phyloP scores from a whole-genome alignment of 1,140 invertebrate genomes.

The Zelostemma sp. region DNA sequence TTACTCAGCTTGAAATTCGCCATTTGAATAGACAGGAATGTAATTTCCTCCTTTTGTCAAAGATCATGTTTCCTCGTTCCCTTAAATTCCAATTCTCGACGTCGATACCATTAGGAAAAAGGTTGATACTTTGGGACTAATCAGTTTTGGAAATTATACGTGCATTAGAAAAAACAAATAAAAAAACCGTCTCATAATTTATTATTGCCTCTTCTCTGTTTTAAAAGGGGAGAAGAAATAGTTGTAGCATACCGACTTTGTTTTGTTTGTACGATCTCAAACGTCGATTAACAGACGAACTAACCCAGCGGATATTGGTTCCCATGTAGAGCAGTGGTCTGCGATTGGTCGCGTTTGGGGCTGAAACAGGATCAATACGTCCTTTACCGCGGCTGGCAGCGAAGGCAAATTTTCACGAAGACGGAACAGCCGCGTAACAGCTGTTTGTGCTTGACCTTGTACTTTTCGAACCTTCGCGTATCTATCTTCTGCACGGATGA shows the following conservation, averaged over 20 bases:
- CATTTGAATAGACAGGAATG: too few relatives aligned
- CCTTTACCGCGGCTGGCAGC: conserved; percentile 1
- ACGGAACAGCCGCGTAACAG: conserved; percentile 37
- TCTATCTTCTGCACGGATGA: conserved; percentile 15
- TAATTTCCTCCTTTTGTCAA: too few relatives aligned
- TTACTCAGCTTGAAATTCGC: too few relatives aligned
- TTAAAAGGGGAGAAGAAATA: background rate
- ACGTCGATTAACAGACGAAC: too few relatives aligned
- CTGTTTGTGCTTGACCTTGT: conserved; percentile 55
- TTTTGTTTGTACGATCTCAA: background rate
- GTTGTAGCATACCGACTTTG: too few relatives aligned
- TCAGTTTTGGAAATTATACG: too few relatives aligned
- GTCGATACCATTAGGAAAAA: too few relatives aligned
- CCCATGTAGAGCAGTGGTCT: conserved; percentile 34
- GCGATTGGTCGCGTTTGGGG: conserved; percentile 52
- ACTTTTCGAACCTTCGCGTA: conserved; percentile 32
- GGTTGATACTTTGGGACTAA: too few relatives aligned
- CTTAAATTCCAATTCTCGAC: too few relatives aligned
- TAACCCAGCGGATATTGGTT: conserved; percentile 16
- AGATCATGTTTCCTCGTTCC: too few relatives aligned
- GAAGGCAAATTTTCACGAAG: conserved; percentile 40
- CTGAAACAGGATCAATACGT: conserved; percentile 58
- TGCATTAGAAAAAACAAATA: background rate
- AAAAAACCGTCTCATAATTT: background rate
- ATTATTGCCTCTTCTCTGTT: too few relatives aligned